phyloP scores from a whole-genome alignment of 2,113 vertebrate species.

The Atractosteus spatula region DNA sequence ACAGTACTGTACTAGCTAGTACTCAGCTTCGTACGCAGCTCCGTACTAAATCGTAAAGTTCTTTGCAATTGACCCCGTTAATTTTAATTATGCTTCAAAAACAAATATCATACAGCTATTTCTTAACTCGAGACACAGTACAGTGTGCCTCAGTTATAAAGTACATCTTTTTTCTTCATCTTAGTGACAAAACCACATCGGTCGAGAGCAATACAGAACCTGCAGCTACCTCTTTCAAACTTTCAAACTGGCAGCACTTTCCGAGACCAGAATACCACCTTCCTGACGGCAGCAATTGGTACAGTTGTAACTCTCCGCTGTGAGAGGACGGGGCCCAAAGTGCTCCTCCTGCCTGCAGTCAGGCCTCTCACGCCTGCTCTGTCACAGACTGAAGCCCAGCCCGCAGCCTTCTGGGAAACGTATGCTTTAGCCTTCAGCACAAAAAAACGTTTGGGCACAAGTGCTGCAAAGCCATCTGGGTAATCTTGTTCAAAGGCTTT shows the following conservation, averaged over 20 bases:
- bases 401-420: conserved; percentile 27
- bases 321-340: background rate
- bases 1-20: too few relatives aligned
- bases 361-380: background rate
- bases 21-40: too few relatives aligned
- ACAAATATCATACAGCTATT: too few relatives aligned
- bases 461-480: conserved; percentile 31
- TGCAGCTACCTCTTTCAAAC: background rate
- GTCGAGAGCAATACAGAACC: background rate
- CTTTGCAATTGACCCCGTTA: too few relatives aligned
- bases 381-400: conserved; percentile 6
- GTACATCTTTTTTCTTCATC: background rate
- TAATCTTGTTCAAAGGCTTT: conserved; percentile 39
- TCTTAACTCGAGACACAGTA: too few relatives aligned
- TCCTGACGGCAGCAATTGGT: too few relatives aligned
- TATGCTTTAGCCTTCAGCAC: conserved; percentile 45
- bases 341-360: background rate
- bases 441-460: conserved; percentile 37
- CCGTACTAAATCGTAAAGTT: too few relatives aligned
- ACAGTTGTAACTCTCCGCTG: too few relatives aligned
- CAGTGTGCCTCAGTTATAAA: background rate
- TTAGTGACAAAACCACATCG: too few relatives aligned
- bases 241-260: background rate
- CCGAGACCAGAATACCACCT: background rate
- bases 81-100: too few relatives aligned